Evolutionary conservation across 2,113 vertebrate species (phyloP).

Genomic region (Porphyrio hochstetteri): DNA sequence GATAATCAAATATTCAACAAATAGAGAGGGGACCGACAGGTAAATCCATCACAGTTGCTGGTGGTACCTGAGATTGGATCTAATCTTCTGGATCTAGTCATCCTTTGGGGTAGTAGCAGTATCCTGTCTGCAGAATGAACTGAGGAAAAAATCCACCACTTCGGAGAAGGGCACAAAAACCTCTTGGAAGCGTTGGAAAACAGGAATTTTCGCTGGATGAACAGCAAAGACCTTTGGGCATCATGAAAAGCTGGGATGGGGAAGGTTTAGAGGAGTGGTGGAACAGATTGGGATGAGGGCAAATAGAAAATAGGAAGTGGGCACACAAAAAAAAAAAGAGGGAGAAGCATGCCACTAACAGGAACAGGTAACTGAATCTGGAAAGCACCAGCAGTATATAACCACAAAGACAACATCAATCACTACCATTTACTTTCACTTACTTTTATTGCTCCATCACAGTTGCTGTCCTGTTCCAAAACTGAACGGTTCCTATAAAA

Average conservation of each 20-base stretch:
- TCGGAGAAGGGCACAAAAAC: not conserved
- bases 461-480: not conserved
- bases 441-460: not conserved
- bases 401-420: not conserved
- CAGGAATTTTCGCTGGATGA: not conserved
- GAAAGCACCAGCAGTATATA: not conserved
- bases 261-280: not conserved
- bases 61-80: not conserved
- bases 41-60: not conserved
- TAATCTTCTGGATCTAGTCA: not conserved
- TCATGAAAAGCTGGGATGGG: not conserved
- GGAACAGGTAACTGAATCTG: not conserved
- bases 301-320: constrained; percentile 16
- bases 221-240: not conserved
- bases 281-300: not conserved
- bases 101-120: not conserved
- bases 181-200: not conserved
- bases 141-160: fast-evolving
- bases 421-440: not conserved
- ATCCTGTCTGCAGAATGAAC: not conserved
- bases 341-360: not conserved
- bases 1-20: not conserved
- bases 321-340: not conserved
- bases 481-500: not conserved
- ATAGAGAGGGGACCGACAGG: not conserved